These are phyloP conservation scores for Itoplectis maculator DNA, from an alignment of 2,888 invertebrate species.

Conservation along the genomic window DNA sequence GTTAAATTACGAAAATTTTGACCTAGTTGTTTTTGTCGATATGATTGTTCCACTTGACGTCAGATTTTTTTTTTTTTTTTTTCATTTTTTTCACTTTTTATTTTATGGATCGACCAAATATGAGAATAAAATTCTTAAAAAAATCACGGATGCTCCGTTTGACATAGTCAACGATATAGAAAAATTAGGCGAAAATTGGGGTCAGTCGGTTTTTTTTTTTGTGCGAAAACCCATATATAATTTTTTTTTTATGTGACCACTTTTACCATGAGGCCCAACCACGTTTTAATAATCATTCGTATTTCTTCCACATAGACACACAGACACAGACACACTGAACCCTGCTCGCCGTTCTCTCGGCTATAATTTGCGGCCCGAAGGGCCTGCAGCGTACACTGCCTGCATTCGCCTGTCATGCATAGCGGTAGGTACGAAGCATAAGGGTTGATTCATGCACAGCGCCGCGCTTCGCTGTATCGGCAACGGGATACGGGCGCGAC, in stretches of 20 bases:
- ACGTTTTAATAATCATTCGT: slow-evolving; percentile 35
- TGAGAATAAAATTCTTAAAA: too few relatives aligned
- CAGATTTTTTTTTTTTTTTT: too few relatives aligned
- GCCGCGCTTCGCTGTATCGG: slow-evolving; percentile 12
- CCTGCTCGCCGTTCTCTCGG: slow-evolving; percentile 12
- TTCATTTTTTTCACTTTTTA: too few relatives aligned
- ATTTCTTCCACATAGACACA: not conserved
- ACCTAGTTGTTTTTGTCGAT: too few relatives aligned
- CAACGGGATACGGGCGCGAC: slow-evolving; percentile 42
- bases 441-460: slow-evolving; percentile 48
- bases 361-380: slow-evolving; percentile 42
- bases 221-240: too few relatives aligned
- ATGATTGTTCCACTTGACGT: too few relatives aligned
- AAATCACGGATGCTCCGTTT: too few relatives aligned
- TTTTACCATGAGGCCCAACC: not conserved
- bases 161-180: too few relatives aligned
- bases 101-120: too few relatives aligned
- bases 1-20: too few relatives aligned
- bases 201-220: too few relatives aligned
- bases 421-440: not conserved
- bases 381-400: slow-evolving; percentile 24
- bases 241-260: not conserved
- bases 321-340: not conserved
- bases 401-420: slow-evolving; percentile 27
- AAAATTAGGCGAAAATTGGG: too few relatives aligned